Conservation (phyloP, 2,797 vertebrate species). For the Sternotherus odoratus region DNA sequence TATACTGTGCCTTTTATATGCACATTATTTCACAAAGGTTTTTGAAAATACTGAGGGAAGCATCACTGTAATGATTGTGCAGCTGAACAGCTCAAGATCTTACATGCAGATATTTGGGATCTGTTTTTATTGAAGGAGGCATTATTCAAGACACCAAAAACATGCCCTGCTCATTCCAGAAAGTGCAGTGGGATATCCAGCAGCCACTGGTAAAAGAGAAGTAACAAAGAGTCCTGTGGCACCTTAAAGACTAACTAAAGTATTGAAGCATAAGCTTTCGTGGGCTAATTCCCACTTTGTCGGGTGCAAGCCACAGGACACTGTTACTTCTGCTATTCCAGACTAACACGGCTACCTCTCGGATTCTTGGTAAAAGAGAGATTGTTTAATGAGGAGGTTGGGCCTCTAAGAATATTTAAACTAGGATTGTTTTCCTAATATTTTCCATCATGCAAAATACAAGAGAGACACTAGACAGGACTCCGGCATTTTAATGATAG, state of each 20-base stretch:
- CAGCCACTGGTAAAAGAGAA: background rate
- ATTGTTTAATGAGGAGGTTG: rapidly evolving
- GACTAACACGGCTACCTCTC: too few species aligned
- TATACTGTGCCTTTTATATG: too few species aligned
- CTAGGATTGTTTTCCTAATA: background rate
- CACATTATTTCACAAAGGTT: background rate
- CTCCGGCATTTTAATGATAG: background rate
- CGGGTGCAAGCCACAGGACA: too few species aligned
- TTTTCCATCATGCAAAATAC: background rate
- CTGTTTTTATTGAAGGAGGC: background rate
- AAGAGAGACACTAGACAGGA: background rate
- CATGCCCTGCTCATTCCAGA: background rate
- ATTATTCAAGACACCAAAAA: background rate
- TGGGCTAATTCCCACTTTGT: too few species aligned
- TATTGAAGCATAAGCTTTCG: too few species aligned
- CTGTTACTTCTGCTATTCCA: too few species aligned
- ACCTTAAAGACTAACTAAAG: too few species aligned
- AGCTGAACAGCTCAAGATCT: background rate
- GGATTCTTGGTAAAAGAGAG: rapidly evolving
- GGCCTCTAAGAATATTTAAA: background rate
- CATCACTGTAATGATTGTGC: background rate
- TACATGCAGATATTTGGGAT: background rate
- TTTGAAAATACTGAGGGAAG: background rate
- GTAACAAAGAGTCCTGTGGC: too few species aligned
- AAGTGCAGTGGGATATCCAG: background rate